Percentiles rank a stretch among this genome's conserved stretches.
phyloP scores from a whole-genome alignment of 2,113 vertebrate species.

The Tupaia chinensis region DNA sequence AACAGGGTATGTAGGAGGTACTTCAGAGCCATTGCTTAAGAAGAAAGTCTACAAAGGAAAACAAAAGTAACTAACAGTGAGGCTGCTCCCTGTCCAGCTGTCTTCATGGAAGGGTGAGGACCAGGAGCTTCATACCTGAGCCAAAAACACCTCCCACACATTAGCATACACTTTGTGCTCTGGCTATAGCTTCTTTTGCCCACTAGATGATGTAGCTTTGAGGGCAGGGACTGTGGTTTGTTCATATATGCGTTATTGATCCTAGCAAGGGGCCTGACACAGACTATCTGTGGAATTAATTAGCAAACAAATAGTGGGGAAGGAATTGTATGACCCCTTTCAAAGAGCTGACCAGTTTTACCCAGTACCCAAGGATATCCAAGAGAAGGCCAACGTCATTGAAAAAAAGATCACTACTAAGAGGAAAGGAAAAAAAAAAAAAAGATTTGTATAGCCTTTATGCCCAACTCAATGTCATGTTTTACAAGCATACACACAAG shows the following conservation, averaged over 20 bases:
- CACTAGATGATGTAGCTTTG: accelerated
- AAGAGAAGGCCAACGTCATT: too few species aligned
- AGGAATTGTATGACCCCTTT: accelerated
- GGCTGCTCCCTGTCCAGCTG: background rate
- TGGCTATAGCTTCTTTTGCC: too few species aligned
- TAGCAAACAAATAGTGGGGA: background rate
- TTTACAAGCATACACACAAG: background rate
- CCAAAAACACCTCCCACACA: accelerated
- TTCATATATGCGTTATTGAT: background rate
- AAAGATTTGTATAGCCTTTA: background rate
- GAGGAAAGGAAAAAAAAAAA: too few species aligned
- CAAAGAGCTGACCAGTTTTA: accelerated
- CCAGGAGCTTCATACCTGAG: background rate
- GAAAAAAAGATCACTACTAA: background rate
- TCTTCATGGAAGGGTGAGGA: background rate
- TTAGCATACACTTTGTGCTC: accelerated
- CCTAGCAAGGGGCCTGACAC: accelerated
- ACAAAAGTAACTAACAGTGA: accelerated
- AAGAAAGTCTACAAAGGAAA: too few species aligned
- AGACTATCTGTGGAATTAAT: background rate
- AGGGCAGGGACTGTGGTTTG: background rate
- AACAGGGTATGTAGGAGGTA: background rate
- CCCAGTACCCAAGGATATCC: background rate
- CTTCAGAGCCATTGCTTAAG: background rate
- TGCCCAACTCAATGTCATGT: accelerated